A percentile compares a stretch with the other conserved stretches of the same genome.
Conservation (phyloP, 2,888 invertebrate species). For the Rhyacophila evoluta region DNA sequence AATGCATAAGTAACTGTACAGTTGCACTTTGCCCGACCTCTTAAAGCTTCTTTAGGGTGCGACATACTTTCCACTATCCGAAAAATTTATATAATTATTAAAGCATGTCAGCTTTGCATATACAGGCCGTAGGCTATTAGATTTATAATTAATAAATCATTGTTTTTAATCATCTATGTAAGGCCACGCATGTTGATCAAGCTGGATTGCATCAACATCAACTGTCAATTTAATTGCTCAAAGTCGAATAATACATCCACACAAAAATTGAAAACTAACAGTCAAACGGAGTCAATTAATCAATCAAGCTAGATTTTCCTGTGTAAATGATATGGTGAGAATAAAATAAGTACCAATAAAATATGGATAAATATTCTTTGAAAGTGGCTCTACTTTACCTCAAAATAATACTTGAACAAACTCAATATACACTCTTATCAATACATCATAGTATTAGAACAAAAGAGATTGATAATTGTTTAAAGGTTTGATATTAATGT, state of each 20-base stretch:
- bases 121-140: not conserved
- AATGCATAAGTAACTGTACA: not conserved
- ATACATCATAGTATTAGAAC: no score
- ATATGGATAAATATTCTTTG: no score
- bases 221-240: not conserved
- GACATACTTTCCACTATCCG: not conserved
- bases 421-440: no score
- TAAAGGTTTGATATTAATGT: no score
- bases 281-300: no score
- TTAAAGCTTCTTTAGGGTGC: slow-evolving; percentile 1
- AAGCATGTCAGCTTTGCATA: not conserved
- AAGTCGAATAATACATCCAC: not conserved
- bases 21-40: not conserved
- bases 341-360: no score
- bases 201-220: not conserved
- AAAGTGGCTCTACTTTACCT: no score
- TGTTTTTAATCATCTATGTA: not conserved
- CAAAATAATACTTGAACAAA: no score
- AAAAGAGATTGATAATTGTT: no score
- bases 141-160: not conserved
- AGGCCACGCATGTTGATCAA: not conserved
- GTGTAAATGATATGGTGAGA: no score
- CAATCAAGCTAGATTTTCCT: no score
- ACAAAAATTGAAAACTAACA: no score
- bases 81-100: not conserved